phyloP scores from a whole-genome alignment of 2,113 vertebrate species.

The Tragelaphus strepsiceros region DNA sequence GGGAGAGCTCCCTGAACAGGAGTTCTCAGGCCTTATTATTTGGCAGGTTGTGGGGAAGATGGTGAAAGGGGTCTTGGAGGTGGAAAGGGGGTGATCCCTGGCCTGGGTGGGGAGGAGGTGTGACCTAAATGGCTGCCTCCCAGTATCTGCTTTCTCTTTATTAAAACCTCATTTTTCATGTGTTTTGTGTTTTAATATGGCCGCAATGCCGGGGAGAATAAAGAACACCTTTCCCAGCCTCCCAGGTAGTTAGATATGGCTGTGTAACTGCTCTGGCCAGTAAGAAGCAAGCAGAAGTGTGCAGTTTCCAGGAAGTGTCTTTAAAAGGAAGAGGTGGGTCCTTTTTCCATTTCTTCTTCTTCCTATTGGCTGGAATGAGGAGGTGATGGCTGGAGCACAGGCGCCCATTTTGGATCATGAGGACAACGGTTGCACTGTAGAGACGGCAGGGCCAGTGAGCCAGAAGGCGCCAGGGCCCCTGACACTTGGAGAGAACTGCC shows the following conservation, averaged over 20 bases:
- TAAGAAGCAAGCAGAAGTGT: neutral
- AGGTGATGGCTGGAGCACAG: neutral
- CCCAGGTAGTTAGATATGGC: neutral
- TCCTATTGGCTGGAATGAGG: neutral
- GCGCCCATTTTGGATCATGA: neutral
- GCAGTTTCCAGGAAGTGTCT: neutral
- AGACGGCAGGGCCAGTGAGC: neutral
- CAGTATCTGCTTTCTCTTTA: neutral
- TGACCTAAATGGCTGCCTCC: neutral
- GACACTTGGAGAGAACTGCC: no score
- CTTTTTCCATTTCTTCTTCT: neutral
- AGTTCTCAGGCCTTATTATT: neutral
- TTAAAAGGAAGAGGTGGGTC: neutral
- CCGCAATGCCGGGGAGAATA: no score
- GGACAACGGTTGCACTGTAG: neutral
- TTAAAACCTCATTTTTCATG: neutral
- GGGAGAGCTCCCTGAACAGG: fast-evolving
- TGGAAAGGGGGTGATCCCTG: neutral
- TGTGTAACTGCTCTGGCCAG: neutral
- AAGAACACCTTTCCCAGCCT: neutral
- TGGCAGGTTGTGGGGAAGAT: neutral
- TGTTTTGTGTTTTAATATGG: neutral
- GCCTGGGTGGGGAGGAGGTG: neutral
- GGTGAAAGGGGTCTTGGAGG: neutral
- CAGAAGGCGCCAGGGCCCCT: neutral